A percentile compares a stretch with the other conserved stretches of the same genome.
Conservation (phyloP, 1,140 invertebrate species). For the Temnothorax curvispinosus region DNA sequence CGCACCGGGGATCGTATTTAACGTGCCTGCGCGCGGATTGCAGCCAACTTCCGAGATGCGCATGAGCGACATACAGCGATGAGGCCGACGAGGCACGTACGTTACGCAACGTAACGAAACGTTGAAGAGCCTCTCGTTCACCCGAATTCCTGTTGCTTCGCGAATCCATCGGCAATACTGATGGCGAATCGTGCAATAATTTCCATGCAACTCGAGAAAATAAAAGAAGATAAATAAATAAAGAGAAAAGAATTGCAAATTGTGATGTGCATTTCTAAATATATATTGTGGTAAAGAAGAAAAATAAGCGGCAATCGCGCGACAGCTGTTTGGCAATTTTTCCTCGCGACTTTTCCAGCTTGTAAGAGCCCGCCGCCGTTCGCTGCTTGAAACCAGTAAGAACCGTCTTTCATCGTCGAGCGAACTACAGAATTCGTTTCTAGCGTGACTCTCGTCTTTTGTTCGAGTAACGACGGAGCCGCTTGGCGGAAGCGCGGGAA, state of each 20-base stretch:
- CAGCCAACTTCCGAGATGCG: constrained; percentile 24
- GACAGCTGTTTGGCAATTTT: constrained; percentile 56
- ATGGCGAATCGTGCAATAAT: neutral
- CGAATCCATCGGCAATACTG: neutral
- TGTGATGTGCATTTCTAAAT: neutral
- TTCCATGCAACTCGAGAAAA: neutral
- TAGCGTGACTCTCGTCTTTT: constrained; percentile 60
- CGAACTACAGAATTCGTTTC: constrained; percentile 66
- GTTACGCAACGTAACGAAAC: constrained; percentile 18
- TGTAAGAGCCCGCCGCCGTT: constrained; percentile 53
- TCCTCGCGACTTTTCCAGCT: constrained; percentile 39
- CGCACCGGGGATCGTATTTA: constrained; percentile 30
- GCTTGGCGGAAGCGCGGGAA: constrained; percentile 46
- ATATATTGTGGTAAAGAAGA: neutral
- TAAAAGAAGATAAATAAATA: neutral
- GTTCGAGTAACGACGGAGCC: constrained; percentile 67
- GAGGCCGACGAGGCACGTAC: neutral
- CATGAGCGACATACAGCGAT: neutral
- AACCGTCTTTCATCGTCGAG: constrained; percentile 26
- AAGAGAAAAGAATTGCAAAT: neutral
- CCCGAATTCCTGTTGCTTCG: neutral
- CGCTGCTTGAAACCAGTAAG: constrained; percentile 1
- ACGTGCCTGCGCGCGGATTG: constrained; percentile 37
- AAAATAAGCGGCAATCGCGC: neutral
- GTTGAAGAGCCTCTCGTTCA: neutral